Evolutionary conservation across 2,113 vertebrate species (phyloP).

Genomic region (Oriolus oriolus): DNA sequence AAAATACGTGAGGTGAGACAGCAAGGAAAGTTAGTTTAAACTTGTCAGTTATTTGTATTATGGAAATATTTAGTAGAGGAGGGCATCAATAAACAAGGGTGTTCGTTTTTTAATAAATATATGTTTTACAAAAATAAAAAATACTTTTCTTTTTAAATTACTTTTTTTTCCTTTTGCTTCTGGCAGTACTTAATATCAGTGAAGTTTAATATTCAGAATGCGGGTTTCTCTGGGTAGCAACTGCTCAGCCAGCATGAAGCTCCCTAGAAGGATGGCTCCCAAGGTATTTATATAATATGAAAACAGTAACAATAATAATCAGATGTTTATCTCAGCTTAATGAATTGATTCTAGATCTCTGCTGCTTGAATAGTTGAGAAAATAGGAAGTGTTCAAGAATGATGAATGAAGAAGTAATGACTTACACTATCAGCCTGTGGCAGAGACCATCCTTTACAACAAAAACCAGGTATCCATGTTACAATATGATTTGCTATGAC

Average conservation of each 20-base stretch:
- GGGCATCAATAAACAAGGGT: neutral
- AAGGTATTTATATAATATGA: neutral
- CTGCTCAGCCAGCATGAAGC: neutral
- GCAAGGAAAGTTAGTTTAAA: neutral
- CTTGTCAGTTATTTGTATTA: neutral
- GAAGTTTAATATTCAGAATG: slow-evolving; percentile 23
- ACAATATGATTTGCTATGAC: neutral
- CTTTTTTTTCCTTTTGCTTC: neutral
- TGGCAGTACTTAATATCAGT: slow-evolving; percentile 4
- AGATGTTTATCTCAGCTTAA: neutral
- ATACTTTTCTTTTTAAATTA: neutral
- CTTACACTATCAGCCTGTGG: neutral
- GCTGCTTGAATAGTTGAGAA: neutral
- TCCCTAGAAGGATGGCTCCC: neutral
- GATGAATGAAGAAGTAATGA: neutral
- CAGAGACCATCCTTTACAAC: neutral
- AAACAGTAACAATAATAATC: neutral
- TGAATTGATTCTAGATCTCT: neutral
- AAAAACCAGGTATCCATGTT: neutral
- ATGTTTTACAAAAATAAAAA: neutral
- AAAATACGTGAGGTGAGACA: neutral
- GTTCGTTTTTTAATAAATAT: neutral
- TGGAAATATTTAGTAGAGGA: neutral
- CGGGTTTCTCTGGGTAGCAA: neutral
- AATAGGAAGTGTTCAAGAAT: neutral